Base-by-base conservation (phyloP, 2,888 invertebrate genomes). In the Ichneumoninae sp. region DNA sequence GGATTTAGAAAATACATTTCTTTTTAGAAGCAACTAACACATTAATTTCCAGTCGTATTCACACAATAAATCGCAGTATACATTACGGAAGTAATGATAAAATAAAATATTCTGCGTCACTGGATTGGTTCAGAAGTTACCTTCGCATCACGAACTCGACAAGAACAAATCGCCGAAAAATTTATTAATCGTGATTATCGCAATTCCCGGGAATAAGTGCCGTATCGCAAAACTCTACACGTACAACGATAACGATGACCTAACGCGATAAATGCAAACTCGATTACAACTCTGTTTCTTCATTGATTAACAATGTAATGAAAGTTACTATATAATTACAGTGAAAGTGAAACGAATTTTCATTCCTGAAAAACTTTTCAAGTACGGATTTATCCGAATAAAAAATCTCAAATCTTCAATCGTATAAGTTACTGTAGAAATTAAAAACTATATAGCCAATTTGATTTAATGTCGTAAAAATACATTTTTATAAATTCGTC, bases 81-180 rank as follows among this genome's bases (percentile, higher is more conserved):
- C 40, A 40, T 40, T 10, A 40, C 40, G 44, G 4, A 16, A 47
- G 44, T 54, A 19, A 54, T 54, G 13, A 22, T 54, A 2, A 19
- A 52, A 52, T 52, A 10, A 79, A 63, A 44, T 26, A n/a, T 63
- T 44, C 33, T 54, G 19, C n/a, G n/a, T 70, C 36, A 44, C 10
- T 40, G 40, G 66, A 47, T 63, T 50, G 36, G 76, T 60, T 69
- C 50, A 75, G 19, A 81, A 69, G 13, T 63, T 81, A 44, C 66
- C 44, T 47, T 52, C 30, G 54, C 68, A n/a, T 40, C 68, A 30
- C 26, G 26, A 47, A 30, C 75, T 70, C 71, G 50, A 76, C 63
- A 71, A 76, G 52, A 71, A 82, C 54, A 70, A 83, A 81, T 85
- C 81, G 79, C 71, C 83, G 80, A 22, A 60, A 81, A 69, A 73